phyloP scores from a whole-genome alignment of 2,888 invertebrate species.

The Pterostichus niger region DNA sequence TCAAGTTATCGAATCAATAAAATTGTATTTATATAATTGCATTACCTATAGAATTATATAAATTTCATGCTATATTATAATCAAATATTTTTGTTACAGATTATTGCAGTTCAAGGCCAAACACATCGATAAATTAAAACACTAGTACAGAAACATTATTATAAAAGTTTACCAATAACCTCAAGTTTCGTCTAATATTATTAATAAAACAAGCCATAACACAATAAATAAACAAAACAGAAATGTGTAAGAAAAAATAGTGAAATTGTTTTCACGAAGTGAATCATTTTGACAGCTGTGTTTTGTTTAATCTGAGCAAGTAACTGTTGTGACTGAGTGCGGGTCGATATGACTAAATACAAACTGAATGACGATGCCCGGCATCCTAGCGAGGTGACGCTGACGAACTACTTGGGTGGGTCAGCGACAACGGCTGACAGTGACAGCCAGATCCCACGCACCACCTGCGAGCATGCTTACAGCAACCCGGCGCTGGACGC shows the following conservation, averaged over 20 bases:
- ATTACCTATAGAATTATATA: background rate
- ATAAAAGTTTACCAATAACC: background rate
- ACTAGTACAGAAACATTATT: background rate
- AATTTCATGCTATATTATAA: background rate
- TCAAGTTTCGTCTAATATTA: background rate
- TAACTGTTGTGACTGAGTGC: background rate
- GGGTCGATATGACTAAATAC: slow-evolving; percentile 79
- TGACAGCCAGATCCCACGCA: slow-evolving; percentile 3
- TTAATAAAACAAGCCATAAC: background rate
- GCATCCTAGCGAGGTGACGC: slow-evolving; percentile 72
- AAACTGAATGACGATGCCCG: slow-evolving; percentile 76
- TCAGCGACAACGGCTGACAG: slow-evolving; percentile 61
- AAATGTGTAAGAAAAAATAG: slow-evolving; percentile 55
- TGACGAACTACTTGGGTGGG: slow-evolving; percentile 73
- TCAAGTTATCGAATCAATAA: background rate
- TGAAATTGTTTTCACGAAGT: slow-evolving; percentile 5
- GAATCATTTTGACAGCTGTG: slow-evolving; percentile 19
- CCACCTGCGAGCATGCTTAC: background rate
- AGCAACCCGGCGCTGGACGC: slow-evolving; percentile 57
- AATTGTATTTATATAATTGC: too few relatives aligned
- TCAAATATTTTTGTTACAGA: slow-evolving; percentile 11
- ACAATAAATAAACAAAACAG: slow-evolving; percentile 5
- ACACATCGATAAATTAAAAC: slow-evolving; percentile 9
- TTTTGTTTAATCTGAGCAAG: slow-evolving; percentile 7
- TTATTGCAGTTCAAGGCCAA: background rate